A percentile compares a stretch with the other conserved stretches of the same genome.
Conservation (phyloP, 1,140 invertebrate genomes). For the Leptinotarsa undecemlineata region DNA sequence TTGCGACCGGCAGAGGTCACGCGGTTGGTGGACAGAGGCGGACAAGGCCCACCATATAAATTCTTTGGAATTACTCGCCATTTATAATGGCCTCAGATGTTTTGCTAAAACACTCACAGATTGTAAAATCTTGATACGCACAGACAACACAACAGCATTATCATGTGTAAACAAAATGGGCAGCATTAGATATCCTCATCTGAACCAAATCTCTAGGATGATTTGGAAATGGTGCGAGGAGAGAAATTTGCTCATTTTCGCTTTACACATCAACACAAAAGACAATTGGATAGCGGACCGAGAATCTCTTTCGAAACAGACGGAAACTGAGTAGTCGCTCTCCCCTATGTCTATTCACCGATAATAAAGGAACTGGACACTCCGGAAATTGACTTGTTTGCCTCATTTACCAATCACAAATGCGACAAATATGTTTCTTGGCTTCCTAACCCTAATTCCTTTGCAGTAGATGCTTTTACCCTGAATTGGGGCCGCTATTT, state of each 20-base stretch:
- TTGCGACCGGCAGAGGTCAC: constrained; percentile 32
- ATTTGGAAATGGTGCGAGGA: constrained; percentile 48
- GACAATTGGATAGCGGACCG: constrained; percentile 34
- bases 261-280: constrained; percentile 39
- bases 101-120: constrained; percentile 10
- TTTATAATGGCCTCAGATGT: constrained; percentile 26
- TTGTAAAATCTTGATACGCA: constrained; percentile 23
- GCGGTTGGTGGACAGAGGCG: constrained; percentile 36
- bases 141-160: constrained; percentile 26
- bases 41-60: constrained; percentile 34
- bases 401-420: constrained; percentile 42
- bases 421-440: constrained; percentile 42
- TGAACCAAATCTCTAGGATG: constrained; percentile 34
- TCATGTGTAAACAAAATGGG: constrained; percentile 38
- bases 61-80: constrained; percentile 25
- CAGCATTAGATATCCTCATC: constrained; percentile 35
- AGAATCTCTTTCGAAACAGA: constrained; percentile 33
- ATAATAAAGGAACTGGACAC: constrained; percentile 27
- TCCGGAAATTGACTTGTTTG: constrained; percentile 43
- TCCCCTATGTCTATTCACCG: constrained; percentile 26
- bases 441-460: constrained; percentile 36
- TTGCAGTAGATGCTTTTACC: constrained; percentile 45
- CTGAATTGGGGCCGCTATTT: constrained; percentile 35
- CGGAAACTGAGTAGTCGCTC: constrained; percentile 31
- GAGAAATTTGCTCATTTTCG: constrained; percentile 41